Percentiles rank a stretch among this genome's conserved stretches.
phyloP scores from a whole-genome alignment of 2,113 vertebrate genomes.

The Nesogale talazaci region DNA sequence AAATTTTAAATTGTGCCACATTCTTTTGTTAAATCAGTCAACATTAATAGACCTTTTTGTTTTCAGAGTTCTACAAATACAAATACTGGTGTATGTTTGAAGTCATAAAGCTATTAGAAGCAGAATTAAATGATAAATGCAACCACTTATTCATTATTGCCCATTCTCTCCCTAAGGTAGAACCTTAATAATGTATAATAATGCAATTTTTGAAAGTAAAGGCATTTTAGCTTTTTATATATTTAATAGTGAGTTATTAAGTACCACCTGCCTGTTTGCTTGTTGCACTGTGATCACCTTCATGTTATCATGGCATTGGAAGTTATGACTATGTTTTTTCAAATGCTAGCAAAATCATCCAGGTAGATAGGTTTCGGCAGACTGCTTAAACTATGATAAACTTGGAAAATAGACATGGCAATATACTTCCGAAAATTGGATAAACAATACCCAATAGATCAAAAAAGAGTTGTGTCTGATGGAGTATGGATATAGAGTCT shows the following conservation, averaged over 20 bases:
- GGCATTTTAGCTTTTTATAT: background rate
- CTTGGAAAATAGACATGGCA: background rate
- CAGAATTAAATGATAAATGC: background rate
- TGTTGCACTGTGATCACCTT: background rate
- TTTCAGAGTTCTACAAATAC: no score
- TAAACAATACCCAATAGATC: background rate
- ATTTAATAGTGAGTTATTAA: background rate
- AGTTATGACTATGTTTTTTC: background rate
- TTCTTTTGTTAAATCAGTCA: background rate
- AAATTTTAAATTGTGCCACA: background rate
- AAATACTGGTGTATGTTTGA: background rate
- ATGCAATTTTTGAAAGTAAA: background rate
- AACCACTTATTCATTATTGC: accelerated
- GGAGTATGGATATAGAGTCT: no score
- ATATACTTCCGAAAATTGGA: background rate
- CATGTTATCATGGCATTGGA: background rate
- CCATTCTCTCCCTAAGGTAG: background rate
- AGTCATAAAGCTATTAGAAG: background rate
- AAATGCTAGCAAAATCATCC: background rate
- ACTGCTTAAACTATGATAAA: background rate
- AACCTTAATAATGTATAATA: no score
- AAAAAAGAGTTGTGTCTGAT: background rate
- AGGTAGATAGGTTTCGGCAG: background rate
- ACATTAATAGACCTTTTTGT: background rate
- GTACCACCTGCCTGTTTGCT: background rate